These are phyloP conservation scores for Tachysurus vachellii DNA, from an alignment of 2,113 vertebrate species.

Conservation along the genomic window DNA sequence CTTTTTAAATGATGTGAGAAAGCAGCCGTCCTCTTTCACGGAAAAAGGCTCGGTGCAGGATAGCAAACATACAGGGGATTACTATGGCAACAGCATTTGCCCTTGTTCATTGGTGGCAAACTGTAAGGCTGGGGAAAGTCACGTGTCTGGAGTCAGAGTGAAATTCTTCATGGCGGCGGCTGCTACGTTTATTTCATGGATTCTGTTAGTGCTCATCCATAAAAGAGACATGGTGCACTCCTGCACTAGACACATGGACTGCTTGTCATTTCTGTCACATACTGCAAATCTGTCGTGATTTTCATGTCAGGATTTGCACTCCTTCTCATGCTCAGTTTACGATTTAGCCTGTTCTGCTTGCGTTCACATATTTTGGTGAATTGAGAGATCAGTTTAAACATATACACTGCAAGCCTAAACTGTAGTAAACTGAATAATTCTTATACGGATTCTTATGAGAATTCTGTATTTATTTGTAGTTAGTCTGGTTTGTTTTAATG, in stretches of 20 bases:
- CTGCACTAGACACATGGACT: background rate
- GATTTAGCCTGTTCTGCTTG: conserved; percentile 1
- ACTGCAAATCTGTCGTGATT: conserved; percentile 16
- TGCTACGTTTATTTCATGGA: conserved; percentile 37
- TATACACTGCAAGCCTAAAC: background rate
- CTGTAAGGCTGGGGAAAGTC: conserved; percentile 53
- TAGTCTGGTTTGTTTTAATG: background rate
- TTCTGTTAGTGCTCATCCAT: conserved; percentile 36
- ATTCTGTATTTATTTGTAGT: background rate
- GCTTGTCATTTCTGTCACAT: conserved; percentile 17
- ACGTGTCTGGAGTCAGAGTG: conserved; percentile 50
- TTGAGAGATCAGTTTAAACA: background rate
- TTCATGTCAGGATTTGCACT: conserved; percentile 6
- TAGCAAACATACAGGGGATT: conserved; percentile 56
- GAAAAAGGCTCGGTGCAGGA: conserved; percentile 36
- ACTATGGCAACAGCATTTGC: conserved; percentile 58
- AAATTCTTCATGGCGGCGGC: conserved; percentile 45
- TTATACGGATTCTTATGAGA: background rate
- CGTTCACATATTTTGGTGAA: conserved; percentile 3
- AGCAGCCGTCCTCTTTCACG: background rate
- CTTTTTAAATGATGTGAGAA: conserved; percentile 32
- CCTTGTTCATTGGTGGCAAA: conserved; percentile 53
- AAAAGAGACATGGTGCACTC: conserved; percentile 7
- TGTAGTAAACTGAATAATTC: background rate
- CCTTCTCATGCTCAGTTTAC: background rate